These are phyloP conservation scores for Syngnathoides biaculeatus DNA, from an alignment of 2,113 vertebrate species.

Conservation along the genomic window DNA sequence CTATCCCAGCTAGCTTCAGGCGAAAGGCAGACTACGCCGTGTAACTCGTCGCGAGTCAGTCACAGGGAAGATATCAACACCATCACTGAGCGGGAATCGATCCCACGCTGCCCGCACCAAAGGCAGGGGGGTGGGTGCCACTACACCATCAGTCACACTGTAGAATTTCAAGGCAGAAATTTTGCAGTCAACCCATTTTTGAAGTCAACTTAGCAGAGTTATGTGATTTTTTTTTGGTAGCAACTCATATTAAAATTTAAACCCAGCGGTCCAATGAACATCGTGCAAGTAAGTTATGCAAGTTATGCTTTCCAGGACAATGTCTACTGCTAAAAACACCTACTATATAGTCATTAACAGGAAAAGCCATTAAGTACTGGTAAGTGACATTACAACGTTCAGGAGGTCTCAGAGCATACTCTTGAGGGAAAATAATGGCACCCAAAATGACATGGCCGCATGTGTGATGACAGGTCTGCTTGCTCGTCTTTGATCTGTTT, in stretches of 20 bases:
- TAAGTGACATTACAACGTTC: slow-evolving; percentile 1
- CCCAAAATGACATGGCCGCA: slow-evolving; percentile 29
- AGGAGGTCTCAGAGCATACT: slow-evolving; percentile 29
- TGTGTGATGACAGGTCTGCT: slow-evolving; percentile 53
- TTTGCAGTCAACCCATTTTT: too few relatives aligned
- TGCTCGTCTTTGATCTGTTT: slow-evolving; percentile 66
- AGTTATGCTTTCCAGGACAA: slow-evolving; percentile 12
- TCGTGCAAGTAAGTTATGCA: slow-evolving; percentile 1
- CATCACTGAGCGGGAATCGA: too few relatives aligned
- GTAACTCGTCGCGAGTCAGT: too few relatives aligned
- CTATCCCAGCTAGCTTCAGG: too few relatives aligned
- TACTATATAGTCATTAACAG: slow-evolving; percentile 9
- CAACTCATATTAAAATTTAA: background rate
- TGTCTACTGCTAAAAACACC: background rate
- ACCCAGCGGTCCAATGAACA: background rate
- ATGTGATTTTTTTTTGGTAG: too few relatives aligned
- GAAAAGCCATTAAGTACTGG: slow-evolving; percentile 8
- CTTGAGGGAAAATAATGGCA: slow-evolving; percentile 17
- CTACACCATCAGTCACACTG: too few relatives aligned
- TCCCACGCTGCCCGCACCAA: too few relatives aligned
- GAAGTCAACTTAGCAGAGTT: too few relatives aligned
- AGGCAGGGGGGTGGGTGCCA: too few relatives aligned
- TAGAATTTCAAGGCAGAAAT: too few relatives aligned
- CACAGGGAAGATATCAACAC: too few relatives aligned
- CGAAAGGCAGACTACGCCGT: too few relatives aligned